These are phyloP conservation scores for Acinonyx jubatus DNA, from an alignment of 2,113 vertebrate genomes.

Conservation along the genomic window DNA sequence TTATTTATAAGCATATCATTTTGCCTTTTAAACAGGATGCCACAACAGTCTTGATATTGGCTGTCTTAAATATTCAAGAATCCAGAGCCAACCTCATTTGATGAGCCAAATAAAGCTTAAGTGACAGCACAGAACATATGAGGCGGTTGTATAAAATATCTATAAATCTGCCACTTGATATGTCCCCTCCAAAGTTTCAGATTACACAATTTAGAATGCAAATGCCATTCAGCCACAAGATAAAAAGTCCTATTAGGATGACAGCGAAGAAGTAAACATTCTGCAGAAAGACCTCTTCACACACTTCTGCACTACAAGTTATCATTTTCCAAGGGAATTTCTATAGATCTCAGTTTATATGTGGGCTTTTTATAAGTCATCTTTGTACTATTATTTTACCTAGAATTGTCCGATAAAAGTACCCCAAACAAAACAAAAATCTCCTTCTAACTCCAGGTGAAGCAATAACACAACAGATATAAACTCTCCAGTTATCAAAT, in stretches of 20 bases:
- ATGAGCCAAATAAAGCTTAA: constrained; percentile 48
- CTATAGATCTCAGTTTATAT: background rate
- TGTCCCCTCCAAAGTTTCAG: constrained; percentile 26
- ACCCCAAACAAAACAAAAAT: background rate
- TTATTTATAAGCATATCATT: constrained; percentile 61
- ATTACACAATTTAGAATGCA: constrained; percentile 23
- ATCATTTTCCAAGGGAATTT: constrained; percentile 20
- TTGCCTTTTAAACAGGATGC: constrained; percentile 50
- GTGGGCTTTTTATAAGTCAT: background rate
- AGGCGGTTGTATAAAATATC: constrained; percentile 58
- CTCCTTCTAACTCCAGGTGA: background rate
- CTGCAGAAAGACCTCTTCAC: background rate
- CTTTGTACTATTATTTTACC: background rate
- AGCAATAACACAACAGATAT: background rate
- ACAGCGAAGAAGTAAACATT: background rate
- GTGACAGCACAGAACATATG: background rate
- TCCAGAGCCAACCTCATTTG: background rate
- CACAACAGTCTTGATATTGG: constrained; percentile 38
- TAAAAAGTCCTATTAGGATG: background rate
- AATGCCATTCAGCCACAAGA: constrained; percentile 46
- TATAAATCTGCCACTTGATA: constrained; percentile 52
- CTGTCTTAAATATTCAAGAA: constrained; percentile 52
- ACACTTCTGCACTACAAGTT: background rate
- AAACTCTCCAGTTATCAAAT: background rate
- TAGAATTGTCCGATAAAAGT: background rate